Percentiles rank a stretch among this genome's conserved stretches.
These are phyloP conservation scores for Lycodopsis pacificus DNA, from an alignment of 2,797 vertebrate genomes.

Conservation along the genomic window DNA sequence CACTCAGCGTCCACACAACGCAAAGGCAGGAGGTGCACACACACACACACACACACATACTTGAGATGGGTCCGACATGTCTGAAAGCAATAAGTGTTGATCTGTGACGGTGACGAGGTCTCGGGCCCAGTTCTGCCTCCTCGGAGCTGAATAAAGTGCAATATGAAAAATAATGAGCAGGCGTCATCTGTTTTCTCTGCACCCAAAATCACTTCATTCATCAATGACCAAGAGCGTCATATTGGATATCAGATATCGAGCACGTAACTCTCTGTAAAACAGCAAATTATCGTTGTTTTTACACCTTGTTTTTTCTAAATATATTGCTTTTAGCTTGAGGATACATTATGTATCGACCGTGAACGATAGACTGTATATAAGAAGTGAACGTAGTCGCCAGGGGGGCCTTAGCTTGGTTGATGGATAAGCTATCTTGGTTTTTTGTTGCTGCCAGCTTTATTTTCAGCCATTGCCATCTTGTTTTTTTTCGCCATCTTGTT, in stretches of 20 bases:
- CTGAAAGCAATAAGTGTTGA: constrained; percentile 83
- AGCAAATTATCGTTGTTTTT: too few species aligned
- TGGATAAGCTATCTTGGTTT: too few species aligned
- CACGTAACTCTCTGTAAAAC: neutral
- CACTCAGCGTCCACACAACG: neutral
- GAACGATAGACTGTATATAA: too few species aligned
- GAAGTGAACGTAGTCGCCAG: too few species aligned
- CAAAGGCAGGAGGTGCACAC: constrained; percentile 19
- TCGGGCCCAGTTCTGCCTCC: constrained; percentile 46
- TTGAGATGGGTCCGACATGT: constrained; percentile 31
- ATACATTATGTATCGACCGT: too few species aligned
- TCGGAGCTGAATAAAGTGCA: constrained; percentile 87
- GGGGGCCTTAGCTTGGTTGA: too few species aligned
- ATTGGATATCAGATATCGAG: too few species aligned
- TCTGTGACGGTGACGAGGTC: constrained; percentile 60
- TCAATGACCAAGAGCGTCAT: neutral
- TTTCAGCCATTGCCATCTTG: too few species aligned
- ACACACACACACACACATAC: constrained; percentile 27
- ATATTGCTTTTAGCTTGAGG: too few species aligned
- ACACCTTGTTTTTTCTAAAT: too few species aligned
- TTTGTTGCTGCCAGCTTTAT: too few species aligned
- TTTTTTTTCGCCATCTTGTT: too few species aligned
- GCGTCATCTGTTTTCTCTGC: constrained; percentile 27
- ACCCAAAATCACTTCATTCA: neutral
- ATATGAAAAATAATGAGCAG: constrained; percentile 74